Percentiles rank a stretch among this genome's conserved stretches.
phyloP scores from a whole-genome alignment of 1,140 invertebrate genomes.

The Coptotermes formosanus region DNA sequence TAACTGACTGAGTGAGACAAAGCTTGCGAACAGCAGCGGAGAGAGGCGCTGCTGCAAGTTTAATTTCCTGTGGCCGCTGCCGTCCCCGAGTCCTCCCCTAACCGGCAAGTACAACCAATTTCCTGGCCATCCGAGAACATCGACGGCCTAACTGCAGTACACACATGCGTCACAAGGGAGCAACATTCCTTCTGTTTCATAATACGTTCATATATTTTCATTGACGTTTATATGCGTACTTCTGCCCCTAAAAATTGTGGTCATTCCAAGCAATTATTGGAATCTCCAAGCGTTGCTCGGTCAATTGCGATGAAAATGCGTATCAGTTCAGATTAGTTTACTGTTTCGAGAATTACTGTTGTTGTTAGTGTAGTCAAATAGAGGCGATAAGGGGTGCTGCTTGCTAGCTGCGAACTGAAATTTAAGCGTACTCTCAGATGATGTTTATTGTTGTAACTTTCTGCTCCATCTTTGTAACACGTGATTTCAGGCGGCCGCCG shows the following conservation, averaged over 20 bases:
- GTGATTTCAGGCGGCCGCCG: no score
- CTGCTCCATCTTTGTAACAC: no score
- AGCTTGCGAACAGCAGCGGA: background rate
- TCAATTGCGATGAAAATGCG: no score
- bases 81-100: background rate
- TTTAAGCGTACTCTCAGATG: no score
- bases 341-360: no score
- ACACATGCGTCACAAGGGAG: background rate
- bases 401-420: no score
- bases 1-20: slow-evolving; percentile 10
- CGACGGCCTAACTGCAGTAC: background rate
- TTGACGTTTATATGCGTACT: background rate
- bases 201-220: background rate
- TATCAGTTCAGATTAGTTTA: no score
- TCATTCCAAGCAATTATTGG: background rate
- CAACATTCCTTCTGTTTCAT: background rate
- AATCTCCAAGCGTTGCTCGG: background rate
- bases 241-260: background rate
- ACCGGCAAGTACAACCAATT: background rate
- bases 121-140: slow-evolving; percentile 16
- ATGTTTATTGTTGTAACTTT: no score
- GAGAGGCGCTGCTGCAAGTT: slow-evolving; percentile 3
- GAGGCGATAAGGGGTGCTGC: no score
- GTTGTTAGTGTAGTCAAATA: no score
- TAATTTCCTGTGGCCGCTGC: slow-evolving; percentile 5